Percentiles rank a stretch among this genome's conserved stretches.
Conservation (phyloP, 2,888 invertebrate genomes). For the Melinaea marsaeus region DNA sequence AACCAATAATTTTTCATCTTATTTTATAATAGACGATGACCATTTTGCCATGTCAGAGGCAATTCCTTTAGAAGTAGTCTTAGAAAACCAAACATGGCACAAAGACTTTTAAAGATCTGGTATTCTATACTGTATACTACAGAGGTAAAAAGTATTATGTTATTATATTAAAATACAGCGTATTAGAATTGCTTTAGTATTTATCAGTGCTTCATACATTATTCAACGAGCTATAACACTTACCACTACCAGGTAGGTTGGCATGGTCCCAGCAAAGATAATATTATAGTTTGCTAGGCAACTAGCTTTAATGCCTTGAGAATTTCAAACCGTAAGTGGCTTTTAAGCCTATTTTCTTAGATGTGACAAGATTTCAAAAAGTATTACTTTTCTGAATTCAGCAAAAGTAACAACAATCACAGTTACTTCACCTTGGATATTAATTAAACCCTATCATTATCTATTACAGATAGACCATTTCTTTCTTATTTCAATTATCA, state of each 20-base stretch:
- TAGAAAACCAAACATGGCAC: too few relatives aligned
- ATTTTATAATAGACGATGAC: too few relatives aligned
- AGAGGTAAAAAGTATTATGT: background rate
- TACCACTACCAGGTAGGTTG: conserved; percentile 30
- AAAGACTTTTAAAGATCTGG: too few relatives aligned
- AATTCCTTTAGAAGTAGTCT: too few relatives aligned
- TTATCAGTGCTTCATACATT: conserved; percentile 34
- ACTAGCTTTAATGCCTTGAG: conserved; percentile 25
- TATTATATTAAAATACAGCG: background rate
- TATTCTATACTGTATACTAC: too few relatives aligned
- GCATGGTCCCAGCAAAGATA: conserved; percentile 33
- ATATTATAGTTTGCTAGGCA: conserved; percentile 34
- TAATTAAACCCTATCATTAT: too few relatives aligned
- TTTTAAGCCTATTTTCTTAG: conserved; percentile 40
- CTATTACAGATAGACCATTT: too few relatives aligned
- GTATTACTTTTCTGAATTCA: background rate
- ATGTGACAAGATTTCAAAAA: background rate
- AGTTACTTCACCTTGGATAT: too few relatives aligned
- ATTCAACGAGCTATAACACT: conserved; percentile 35
- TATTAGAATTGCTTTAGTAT: conserved; percentile 10
- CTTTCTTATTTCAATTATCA: too few relatives aligned
- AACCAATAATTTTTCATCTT: background rate
- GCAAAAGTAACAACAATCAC: too few relatives aligned
- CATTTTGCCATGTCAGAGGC: too few relatives aligned
- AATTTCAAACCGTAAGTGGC: conserved; percentile 12